Evolutionary conservation across 2,113 vertebrate genomes (phyloP), one percentile per base, ranked within the genome.

Genomic region (Rhombomys opimus): DNA sequence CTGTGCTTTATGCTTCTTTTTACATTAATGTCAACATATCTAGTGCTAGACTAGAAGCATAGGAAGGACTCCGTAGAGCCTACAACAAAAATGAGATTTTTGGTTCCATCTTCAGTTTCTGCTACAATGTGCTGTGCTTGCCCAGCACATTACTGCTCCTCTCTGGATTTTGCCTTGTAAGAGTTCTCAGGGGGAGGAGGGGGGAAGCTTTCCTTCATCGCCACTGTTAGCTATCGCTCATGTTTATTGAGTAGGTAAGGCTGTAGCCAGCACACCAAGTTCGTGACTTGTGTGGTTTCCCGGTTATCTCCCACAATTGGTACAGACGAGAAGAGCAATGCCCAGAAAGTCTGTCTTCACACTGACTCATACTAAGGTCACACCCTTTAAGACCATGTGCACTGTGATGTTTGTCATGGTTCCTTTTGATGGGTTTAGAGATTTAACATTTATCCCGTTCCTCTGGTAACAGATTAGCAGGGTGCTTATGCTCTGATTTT

Each of bases 1-100:
- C 22, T 13, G 17, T 85, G 12, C 91, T 93, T 95, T 78, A 38
- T 89, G 32, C 68, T 86, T 96, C 67, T 78, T 93, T 91, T 17
- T 57, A 11, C 75, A 46, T 80, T 81, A n/a, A 72, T 87, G 6
- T 22, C n/a, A 87, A 82, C 15, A 22, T 2, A 87, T 5, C 38
- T 59, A 41, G 52, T 12, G 7, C 54, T 87, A 7, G 38, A 93
- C 84, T n/a, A 15, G 8, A 70, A 54, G 12, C 5, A 41, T 25
- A 88, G 22, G 80, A 59, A 46, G 30, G 59, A 17, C 17, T 81
- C 41, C 13, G 4, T 72, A 7, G 65, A 23, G 20, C 30, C 67
- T 91, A 61, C 2, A 80, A 12, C 50, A 9, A 73, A 91, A 80
- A 78, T 61, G 14, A 84, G 80, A 75, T 50, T 70, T 94, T 76